Evolutionary conservation across 2,888 invertebrate species (phyloP).

Genomic region (Troides oblongomaculatus): DNA sequence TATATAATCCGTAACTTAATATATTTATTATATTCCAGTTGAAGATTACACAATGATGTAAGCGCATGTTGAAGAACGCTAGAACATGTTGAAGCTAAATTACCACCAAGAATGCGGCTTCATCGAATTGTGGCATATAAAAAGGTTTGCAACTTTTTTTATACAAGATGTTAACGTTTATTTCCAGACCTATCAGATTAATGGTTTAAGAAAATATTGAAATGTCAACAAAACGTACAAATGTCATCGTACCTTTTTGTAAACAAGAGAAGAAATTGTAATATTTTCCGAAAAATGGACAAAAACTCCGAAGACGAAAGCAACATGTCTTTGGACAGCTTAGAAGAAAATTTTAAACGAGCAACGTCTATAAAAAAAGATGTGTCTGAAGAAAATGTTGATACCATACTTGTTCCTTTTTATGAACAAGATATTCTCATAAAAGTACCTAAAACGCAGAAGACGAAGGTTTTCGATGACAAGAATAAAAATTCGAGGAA

Average conservation of each 20-base stretch:
- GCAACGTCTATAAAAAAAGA: constrained; percentile 42
- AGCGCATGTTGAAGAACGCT: no score
- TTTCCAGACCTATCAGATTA: not conserved
- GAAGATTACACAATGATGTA: no score
- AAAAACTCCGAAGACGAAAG: constrained; percentile 55
- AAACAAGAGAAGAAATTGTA: constrained; percentile 50
- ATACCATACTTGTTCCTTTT: constrained; percentile 72
- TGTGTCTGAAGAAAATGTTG: constrained; percentile 52
- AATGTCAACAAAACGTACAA: constrained; percentile 47
- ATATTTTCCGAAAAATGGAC: constrained; percentile 48
- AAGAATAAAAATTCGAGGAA: constrained; percentile 32
- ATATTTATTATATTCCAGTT: no score
- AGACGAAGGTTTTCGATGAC: constrained; percentile 37
- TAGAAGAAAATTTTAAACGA: constrained; percentile 52
- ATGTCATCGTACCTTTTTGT: constrained; percentile 56
- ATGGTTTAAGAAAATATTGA: constrained; percentile 1
- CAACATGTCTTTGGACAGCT: constrained; percentile 65
- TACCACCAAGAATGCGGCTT: no score
- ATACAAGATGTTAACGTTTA: not conserved
- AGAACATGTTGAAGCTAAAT: no score
- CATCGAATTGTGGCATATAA: no score
- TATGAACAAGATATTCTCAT: constrained; percentile 73
- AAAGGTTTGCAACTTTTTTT: no score
- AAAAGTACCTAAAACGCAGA: constrained; percentile 59
- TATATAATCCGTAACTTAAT: no score